Evolutionary conservation across 2,797 vertebrate genomes (phyloP), one percentile per base, ranked within the genome.

Genomic region (Pteropus rufus): DNA sequence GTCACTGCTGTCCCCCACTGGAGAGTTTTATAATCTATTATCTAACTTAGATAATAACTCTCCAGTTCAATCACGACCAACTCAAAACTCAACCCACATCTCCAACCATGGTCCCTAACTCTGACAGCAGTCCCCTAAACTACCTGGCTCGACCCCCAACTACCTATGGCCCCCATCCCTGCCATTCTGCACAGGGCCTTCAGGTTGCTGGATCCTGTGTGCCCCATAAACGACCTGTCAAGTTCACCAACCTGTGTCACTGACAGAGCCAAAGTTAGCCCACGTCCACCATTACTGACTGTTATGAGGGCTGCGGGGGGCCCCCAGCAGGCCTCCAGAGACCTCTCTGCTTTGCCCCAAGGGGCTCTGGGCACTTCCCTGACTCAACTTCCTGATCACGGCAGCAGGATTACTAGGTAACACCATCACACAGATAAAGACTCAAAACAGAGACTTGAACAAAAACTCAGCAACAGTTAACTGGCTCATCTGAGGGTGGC

Each of bases 211-310:
- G 26, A 60, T 70, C 14, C 76, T 11, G 4, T 8, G 2, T 44
- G 49, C 18, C 16, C 65, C 79, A 19, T 0, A 10, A 19, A 1
- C 3, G 19, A 31, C 7, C 62, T 4, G 62, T 31, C 31, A 31
- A 41, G 21, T 18, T 31, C 36, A 44, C 52, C 29, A 46, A 14
- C 16, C 18, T 0, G 49, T 2, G 7, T 46, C 76, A 3, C 29
- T 3, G 26, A 10, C 31, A 9, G 58, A 8, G 46, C 26, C 6
- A 6, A 31, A 23, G 70, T 6, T 19, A 34, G 12, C 70, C 62
- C 26, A 1, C 0, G 34, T 2, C n/a, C 65, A n/a, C 36, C 18
- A 10, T 6, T 0, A 18, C 8, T 0, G n/a, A n/a, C 49, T 26
- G 39, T 24, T 12, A 2, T 23, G 16, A 31, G 39, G 23, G 39